Base-by-base conservation (phyloP, 2,888 invertebrate species). In the Pharmacophagus antenor region DNA sequence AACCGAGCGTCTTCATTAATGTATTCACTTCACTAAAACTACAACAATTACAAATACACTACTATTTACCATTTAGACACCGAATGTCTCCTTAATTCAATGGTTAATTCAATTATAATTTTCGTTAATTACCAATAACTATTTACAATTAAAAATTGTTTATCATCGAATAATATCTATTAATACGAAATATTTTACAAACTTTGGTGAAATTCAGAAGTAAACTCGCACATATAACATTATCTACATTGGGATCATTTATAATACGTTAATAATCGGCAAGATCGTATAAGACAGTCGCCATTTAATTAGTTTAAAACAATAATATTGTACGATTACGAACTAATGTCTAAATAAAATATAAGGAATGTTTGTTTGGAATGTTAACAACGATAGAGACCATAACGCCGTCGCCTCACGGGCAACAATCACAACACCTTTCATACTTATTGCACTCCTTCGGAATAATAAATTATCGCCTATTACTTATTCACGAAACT, bases 11-110 rank as follows among this genome's bases (percentile, higher is more conserved):
- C 77, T 31, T 12, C 23, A 7, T 80, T 79, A 78, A 80, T 75
- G 77, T 71, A 71, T 79, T 82, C 82, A 85, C 82, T 80, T 87
- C 81, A 82, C 86, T 88, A 88, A 81, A 69, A 80, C 88, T 88
- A 90, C 87, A 88, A 88, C 89, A 88, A 86, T 87, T 88, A 88
- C 88, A 87, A 84, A 84, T 88, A 88, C 85, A 84, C 88, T 88
- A 89, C 86, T 84, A 82, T 86, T 82, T 87, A 88, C 82, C 87
- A 82, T 88, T 85, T 84, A 85, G 88, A 88, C 85, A 87, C 82
- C 73, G 80, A 82, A 82, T 83, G 88, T 86, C 88, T 71, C 66
- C 77, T 74, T 77, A 82, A 77, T 68, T n/a, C 78, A 84, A 82
- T 82, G 83, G 82, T 84, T 85, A 84, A 77, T 85, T 84, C 72